These are phyloP conservation scores for Luidia sarsii DNA, from an alignment of 53 echinoderm and acorn worm genomes.

Conservation along the genomic window DNA sequence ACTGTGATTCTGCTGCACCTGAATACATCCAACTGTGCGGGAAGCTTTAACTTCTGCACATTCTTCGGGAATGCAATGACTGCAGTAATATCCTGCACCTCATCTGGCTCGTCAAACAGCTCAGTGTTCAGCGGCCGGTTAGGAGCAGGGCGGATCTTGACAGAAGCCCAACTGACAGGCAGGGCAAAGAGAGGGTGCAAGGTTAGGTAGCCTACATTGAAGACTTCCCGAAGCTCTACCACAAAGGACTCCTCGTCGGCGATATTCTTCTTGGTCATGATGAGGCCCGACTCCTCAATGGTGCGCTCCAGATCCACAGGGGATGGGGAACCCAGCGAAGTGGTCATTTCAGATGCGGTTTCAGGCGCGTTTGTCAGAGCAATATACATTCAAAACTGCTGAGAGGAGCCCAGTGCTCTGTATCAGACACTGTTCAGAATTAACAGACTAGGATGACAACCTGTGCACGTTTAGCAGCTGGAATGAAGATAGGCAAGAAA, in stretches of 20 bases:
- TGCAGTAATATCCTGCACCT: slow-evolving; percentile 72
- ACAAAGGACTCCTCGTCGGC: slow-evolving; percentile 85
- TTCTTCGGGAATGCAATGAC: slow-evolving; percentile 88
- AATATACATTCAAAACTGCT: slow-evolving; percentile 21
- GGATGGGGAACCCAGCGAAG: slow-evolving; percentile 39
- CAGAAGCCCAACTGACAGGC: slow-evolving; percentile 89
- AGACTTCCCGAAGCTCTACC: slow-evolving; percentile 86
- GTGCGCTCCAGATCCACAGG: slow-evolving; percentile 66
- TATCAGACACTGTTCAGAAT: no score
- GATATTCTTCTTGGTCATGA: slow-evolving; percentile 88
- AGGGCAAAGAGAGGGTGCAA: slow-evolving; percentile 83
- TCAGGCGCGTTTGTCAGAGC: neutral
- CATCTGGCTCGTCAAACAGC: slow-evolving; percentile 76
- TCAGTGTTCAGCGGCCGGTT: slow-evolving; percentile 77
- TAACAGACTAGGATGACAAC: no score
- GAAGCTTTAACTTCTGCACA: slow-evolving; percentile 72
- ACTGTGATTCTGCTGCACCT: slow-evolving; percentile 90
- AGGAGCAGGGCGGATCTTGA: slow-evolving; percentile 68
- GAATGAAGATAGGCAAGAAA: no score
- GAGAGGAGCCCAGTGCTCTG: neutral
- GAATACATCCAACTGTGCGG: slow-evolving; percentile 71
- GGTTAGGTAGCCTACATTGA: slow-evolving; percentile 79
- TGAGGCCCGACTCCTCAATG: slow-evolving; percentile 78
- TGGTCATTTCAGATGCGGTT: slow-evolving; percentile 29
- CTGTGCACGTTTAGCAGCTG: no score